These are phyloP conservation scores for Phymatocera aterrima DNA, from an alignment of 2,888 invertebrate species.

Conservation along the genomic window DNA sequence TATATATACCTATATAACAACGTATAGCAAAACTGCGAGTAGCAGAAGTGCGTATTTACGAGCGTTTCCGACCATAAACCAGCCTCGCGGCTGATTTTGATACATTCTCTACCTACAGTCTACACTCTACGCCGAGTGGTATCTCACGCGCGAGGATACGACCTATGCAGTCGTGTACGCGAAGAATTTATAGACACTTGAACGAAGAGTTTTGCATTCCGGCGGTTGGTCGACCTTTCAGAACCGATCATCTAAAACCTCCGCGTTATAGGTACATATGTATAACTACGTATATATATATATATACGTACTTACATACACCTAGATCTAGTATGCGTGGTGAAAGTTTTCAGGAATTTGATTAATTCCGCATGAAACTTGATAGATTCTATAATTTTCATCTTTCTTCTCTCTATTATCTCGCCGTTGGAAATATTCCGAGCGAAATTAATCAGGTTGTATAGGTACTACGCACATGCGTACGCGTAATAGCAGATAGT, in stretches of 20 bases:
- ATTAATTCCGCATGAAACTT: no score
- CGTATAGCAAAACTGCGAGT: conserved; percentile 56
- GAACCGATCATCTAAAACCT: conserved; percentile 10
- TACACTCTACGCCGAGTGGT: no score
- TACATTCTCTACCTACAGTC: conserved; percentile 73
- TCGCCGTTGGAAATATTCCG: no score
- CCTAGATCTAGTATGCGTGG: no score
- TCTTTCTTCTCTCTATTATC: no score
- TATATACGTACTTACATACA: no score
- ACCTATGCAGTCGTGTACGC: conserved; percentile 68
- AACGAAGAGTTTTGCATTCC: conserved; percentile 44
- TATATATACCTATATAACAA: not conserved
- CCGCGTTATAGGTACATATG: not conserved
- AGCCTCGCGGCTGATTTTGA: conserved; percentile 75
- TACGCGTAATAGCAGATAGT: no score
- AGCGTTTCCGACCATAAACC: conserved; percentile 75
- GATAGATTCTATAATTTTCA: no score
- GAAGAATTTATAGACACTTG: conserved; percentile 41
- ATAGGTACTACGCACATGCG: no score
- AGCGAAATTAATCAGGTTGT: no score
- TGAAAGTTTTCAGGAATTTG: no score
- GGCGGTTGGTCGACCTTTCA: conserved; percentile 11
- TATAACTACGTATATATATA: not conserved
- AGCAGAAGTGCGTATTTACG: conserved; percentile 75
- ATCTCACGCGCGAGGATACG: conserved; percentile 74